phyloP scores from a whole-genome alignment of 2,113 vertebrate genomes.

The Anoura caudifer region DNA sequence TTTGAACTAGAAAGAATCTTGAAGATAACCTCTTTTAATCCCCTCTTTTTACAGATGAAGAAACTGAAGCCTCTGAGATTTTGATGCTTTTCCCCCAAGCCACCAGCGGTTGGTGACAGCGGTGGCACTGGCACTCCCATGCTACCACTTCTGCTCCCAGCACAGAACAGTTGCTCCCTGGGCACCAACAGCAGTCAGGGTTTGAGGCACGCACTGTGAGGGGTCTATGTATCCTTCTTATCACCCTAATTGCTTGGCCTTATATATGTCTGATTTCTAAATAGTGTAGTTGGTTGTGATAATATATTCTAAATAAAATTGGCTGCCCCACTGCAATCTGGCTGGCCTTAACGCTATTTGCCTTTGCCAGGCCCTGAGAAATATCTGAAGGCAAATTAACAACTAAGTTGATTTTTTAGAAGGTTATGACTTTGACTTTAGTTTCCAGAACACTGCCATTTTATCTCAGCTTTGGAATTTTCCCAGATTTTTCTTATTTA shows the following conservation, averaged over 20 bases:
- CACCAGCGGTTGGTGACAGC: background rate
- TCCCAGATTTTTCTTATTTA: background rate
- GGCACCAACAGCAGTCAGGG: accelerated
- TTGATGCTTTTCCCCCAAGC: background rate
- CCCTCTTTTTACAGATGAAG: background rate
- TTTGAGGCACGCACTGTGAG: accelerated
- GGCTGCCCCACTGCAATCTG: background rate
- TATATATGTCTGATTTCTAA: background rate
- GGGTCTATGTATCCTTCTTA: background rate
- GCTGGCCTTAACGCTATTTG: background rate
- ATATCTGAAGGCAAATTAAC: conserved; percentile 21
- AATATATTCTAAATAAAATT: background rate
- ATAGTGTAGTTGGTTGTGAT: background rate
- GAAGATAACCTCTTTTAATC: background rate
- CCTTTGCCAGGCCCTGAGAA: background rate
- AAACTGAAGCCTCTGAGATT: background rate
- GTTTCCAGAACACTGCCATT: background rate
- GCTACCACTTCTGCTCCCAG: background rate
- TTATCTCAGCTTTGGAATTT: background rate
- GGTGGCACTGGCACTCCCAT: accelerated
- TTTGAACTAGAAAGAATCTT: background rate
- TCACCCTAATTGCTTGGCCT: background rate
- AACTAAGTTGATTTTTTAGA: background rate
- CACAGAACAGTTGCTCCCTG: too few relatives aligned
- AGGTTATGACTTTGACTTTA: conserved; percentile 27